Conservation (phyloP, 2,797 vertebrate species). For the Poeciliopsis turneri region DNA sequence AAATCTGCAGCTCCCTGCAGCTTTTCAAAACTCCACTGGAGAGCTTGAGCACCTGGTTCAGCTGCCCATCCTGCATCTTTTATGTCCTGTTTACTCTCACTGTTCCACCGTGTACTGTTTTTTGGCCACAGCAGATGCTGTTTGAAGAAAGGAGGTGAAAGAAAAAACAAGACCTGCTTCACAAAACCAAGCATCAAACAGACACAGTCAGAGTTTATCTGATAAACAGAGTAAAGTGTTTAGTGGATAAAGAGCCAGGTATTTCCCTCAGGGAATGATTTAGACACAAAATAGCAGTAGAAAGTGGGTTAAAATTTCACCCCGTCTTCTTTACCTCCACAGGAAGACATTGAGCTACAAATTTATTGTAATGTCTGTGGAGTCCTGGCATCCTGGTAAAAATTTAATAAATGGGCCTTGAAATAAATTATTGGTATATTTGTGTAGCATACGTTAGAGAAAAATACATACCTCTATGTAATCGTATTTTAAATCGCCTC, state of each 20-base stretch:
- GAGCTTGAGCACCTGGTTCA: conserved; percentile 4
- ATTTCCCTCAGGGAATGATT: conserved; percentile 3
- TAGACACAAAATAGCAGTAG: conserved; percentile 7
- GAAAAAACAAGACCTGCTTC: conserved; percentile 1
- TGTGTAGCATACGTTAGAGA: not conserved
- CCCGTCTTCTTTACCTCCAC: not conserved
- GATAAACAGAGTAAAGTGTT: conserved; percentile 5
- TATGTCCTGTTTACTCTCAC: conserved; percentile 9
- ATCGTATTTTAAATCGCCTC: not conserved
- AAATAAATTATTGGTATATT: not conserved
- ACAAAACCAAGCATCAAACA: conserved; percentile 3
- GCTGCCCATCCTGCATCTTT: conserved; percentile 4
- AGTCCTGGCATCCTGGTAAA: not conserved
- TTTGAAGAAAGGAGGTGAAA: conserved; percentile 3
- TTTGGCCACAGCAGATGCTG: conserved; percentile 5
- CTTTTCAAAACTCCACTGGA: not conserved
- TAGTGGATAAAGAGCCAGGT: conserved; percentile 10
- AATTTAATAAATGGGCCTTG: not conserved
- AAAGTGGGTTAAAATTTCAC: conserved; percentile 2
- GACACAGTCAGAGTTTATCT: conserved; percentile 1
- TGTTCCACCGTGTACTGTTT: not conserved
- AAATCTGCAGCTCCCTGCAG: conserved; percentile 7
- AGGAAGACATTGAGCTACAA: not conserved
- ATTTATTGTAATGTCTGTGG: not conserved
- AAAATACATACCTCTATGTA: not conserved